These are phyloP conservation scores for Danio tinwini DNA, from an alignment of 2,797 vertebrate genomes.

Conservation along the genomic window DNA sequence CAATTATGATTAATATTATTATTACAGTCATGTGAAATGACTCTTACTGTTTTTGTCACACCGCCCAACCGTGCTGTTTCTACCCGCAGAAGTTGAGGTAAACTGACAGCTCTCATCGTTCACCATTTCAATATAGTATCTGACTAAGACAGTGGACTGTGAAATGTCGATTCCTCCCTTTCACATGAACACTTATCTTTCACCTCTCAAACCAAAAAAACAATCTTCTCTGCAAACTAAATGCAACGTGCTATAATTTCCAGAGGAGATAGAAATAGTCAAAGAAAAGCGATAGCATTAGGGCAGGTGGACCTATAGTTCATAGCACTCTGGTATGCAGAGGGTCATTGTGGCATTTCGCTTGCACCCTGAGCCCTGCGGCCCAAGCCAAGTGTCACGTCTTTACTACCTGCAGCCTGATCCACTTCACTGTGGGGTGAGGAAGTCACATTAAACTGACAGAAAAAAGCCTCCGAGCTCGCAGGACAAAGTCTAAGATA, in stretches of 20 bases:
- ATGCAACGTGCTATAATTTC: conserved; percentile 67
- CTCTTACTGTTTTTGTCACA: not conserved
- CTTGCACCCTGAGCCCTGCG: conserved; percentile 72
- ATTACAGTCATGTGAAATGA: not conserved
- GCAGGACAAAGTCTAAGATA: conserved; percentile 3
- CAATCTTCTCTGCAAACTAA: conserved; percentile 73
- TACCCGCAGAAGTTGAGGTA: conserved; percentile 56
- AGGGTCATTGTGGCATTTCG: conserved; percentile 80
- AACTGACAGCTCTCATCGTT: conserved; percentile 17
- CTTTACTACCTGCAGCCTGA: conserved; percentile 78
- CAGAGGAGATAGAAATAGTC: conserved; percentile 9
- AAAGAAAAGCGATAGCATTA: conserved; percentile 66
- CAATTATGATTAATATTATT: too few relatives aligned
- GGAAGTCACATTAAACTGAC: conserved; percentile 67
- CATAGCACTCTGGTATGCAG: conserved; percentile 74
- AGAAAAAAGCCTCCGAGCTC: conserved; percentile 39
- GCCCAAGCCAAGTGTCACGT: conserved; percentile 75
- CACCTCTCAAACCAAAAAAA: conserved; percentile 8
- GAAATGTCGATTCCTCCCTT: not conserved
- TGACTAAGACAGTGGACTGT: not conserved
- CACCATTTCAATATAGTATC: conserved; percentile 4
- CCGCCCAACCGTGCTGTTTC: conserved; percentile 28
- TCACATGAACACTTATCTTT: not conserved
- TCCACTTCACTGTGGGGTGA: conserved; percentile 65
- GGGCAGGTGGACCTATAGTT: conserved; percentile 74